Evolutionary conservation across 64 coral and sea anemone genomes (phyloP), one percentile per base, ranked within the genome.

Genomic region (Cladopsammia gracilis): DNA sequence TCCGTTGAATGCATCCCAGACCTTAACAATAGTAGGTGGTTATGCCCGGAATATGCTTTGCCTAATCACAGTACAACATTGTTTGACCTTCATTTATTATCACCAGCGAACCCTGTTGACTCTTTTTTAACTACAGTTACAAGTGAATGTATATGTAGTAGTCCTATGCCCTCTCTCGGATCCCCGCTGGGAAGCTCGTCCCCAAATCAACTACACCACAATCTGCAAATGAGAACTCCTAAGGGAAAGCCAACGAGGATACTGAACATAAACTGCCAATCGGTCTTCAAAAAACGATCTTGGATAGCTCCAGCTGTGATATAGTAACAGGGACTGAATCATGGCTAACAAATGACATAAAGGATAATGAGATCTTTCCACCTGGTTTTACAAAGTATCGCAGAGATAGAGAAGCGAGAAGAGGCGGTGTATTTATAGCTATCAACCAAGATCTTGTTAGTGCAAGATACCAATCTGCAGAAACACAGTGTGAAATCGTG

Each of bases 261-360:
- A 56, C 53, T 56, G 7, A 56, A 56, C 53, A 56, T 56, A 56
- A 56, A 56, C 12, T 56, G 53, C 12, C 53, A 56, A 56, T 56
- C 26, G 12, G 47, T 26, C 47, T 9, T 48, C 9, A 52, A 57
- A 26, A 57, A 50, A 50, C 76, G 13, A 48, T 57, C 10, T 15
- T 52, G 6, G 47, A 78, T 24, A 67, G 64, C 15, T 12, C 19
- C 6, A 14, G 3, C 64, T 67, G 64, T 2, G 80, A 84, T 25
- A 24, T 84, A 53, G 50, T 84, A 25, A 22, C 60, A 13, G 58
- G 80, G 47, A 93, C 70, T 78, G 91, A 93, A 78, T 93, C 80
- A 46, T 84, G 80, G 80, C 44, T 84, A 66, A 59, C 7, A 46
- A 10, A 53, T 24, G 19, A 61, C n/a, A 64, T 84, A 6, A 47